Conservation (phyloP, 2,113 vertebrate species). For the Chloropsis cyanopogon region DNA sequence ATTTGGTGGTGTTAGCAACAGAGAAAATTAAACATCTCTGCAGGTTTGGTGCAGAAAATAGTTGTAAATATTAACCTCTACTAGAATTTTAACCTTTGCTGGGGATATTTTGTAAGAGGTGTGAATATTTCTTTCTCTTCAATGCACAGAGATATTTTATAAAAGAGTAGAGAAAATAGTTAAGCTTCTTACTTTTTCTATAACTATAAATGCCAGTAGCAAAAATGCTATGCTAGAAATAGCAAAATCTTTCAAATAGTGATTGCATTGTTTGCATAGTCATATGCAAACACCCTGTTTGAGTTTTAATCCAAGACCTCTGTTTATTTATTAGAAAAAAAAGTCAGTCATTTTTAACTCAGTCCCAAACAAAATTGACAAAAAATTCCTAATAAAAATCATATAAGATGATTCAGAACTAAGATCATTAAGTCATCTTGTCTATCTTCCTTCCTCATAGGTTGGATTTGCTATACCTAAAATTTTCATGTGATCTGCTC, state of each 20-base stretch:
- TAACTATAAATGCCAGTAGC: not conserved
- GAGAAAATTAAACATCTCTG: conserved; percentile 17
- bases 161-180: not conserved
- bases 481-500: not conserved
- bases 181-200: not conserved
- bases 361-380: not conserved
- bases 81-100: not conserved
- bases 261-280: not conserved
- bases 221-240: not conserved
- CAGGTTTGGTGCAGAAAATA: not conserved
- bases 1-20: conserved; percentile 4
- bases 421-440: not conserved
- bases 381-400: not conserved
- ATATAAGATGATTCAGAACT: not conserved
- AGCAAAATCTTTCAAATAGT: not conserved
- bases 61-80: not conserved
- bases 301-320: not conserved
- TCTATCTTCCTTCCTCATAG: not conserved
- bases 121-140: not conserved
- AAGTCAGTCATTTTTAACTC: not conserved
- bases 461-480: not conserved
- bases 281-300: not conserved
- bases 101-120: not conserved
- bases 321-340: not conserved
- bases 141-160: not conserved